Conservation (phyloP, 1,140 invertebrate genomes). For the Hyles euphorbiae region DNA sequence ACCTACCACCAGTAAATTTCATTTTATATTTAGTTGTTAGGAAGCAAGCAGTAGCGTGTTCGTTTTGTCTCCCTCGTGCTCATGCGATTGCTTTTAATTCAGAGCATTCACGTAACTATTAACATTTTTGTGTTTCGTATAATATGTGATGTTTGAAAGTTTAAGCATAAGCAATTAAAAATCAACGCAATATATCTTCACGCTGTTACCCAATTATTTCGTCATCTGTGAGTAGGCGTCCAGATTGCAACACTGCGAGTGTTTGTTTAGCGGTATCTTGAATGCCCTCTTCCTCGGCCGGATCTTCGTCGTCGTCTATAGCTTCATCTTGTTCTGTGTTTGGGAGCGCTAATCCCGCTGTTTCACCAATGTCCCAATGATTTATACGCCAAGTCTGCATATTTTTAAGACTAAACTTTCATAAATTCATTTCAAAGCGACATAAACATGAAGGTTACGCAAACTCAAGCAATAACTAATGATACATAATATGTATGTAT, state of each 20-base stretch:
- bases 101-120: background rate
- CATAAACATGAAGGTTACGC: no score
- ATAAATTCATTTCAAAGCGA: no score
- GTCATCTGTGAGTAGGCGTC: conserved; percentile 42
- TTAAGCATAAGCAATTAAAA: background rate
- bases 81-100: no score
- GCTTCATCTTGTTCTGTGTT: conserved; percentile 41
- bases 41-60: no score
- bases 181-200: background rate
- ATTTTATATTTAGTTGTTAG: no score
- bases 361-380: conserved; percentile 55
- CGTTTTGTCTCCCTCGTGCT: no score
- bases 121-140: background rate
- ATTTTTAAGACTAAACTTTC: background rate
- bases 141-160: no score
- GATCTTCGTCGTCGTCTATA: conserved; percentile 38
- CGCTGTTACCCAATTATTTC: conserved; percentile 43
- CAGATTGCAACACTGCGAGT: conserved; percentile 44
- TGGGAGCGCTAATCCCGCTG: conserved; percentile 24
- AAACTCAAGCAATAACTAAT: no score
- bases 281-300: conserved; percentile 35
- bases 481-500: no score
- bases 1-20: no score
- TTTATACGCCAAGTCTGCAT: conserved; percentile 44
- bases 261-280: conserved; percentile 39